Evolutionary conservation across 2,113 vertebrate species (phyloP).

Genomic region (Xiphophorus couchianus): DNA sequence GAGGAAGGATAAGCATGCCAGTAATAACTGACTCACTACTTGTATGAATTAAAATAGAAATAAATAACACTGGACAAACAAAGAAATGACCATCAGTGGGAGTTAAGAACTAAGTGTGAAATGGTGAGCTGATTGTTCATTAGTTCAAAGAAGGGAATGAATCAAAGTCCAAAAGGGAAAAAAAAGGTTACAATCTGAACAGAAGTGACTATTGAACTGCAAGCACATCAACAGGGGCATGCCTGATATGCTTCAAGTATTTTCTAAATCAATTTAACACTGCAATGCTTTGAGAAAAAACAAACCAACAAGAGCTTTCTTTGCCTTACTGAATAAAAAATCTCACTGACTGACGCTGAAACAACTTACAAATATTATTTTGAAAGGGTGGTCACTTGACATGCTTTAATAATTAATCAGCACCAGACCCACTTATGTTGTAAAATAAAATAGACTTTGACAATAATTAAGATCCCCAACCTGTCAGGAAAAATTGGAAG

Average conservation of each 20-base stretch:
- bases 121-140: conserved; percentile 9
- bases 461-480: neutral
- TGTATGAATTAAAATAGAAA: conserved; percentile 1
- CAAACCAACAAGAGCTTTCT: conserved; percentile 13
- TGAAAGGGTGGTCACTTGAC: neutral
- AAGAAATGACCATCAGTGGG: neutral
- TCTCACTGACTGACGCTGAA: neutral
- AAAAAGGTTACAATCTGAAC: conserved; percentile 23
- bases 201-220: conserved; percentile 1
- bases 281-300: conserved; percentile 21
- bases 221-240: conserved; percentile 22
- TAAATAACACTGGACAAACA: neutral
- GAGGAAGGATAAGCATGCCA: conserved; percentile 26
- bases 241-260: conserved; percentile 20
- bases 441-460: neutral
- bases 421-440: neutral
- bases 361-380: neutral
- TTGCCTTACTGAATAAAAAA: conserved; percentile 7
- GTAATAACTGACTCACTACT: conserved; percentile 30
- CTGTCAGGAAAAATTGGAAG: neutral
- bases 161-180: conserved; percentile 19
- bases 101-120: neutral
- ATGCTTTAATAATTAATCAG: neutral
- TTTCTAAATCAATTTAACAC: conserved; percentile 31
- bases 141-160: conserved; percentile 24